Base-by-base conservation (phyloP, 2,797 vertebrate species). In the Lutjanus campechanus region DNA sequence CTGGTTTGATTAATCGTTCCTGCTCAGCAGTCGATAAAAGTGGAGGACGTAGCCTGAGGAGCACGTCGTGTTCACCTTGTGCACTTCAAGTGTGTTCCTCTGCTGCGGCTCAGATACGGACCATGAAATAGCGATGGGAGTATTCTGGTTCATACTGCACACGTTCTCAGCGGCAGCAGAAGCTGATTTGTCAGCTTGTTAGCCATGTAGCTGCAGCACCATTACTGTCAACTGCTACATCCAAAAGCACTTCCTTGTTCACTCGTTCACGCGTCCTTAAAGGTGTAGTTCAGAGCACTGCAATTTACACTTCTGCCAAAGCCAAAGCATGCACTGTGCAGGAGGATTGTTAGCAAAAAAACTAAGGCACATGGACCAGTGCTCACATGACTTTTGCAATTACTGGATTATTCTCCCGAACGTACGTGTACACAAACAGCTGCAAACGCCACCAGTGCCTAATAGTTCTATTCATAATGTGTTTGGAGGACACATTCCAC, bases 1-100 rank as follows among this genome's bases (percentile, higher is more conserved):
- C 77, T 43, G 10, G 1, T 61, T 60, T 72, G 79, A 89, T 87
- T 69, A 84, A 81, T 88, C 77, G 20, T 77, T 66, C 62, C 20
- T 80, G 19, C 46, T 5, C 41, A 64, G 61, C 59, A 22, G 55
- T 85, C 81, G 13, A 85, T 87, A 25, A 3, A 10, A 73, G 64
- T 9, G 43, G 70, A 62, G 20, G 17, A 8, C 1, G 44, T 47
- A 15, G 64, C 41, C 59, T 0, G 43, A 73, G 36, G 60, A 73
- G 47, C 53, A 4, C 0, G 59, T 47, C 41, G 3, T 13, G 22
- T 55, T 73, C 69, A 15, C 51, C 16, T 47, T 6, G 7, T 61
- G 53, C 75, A 40, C 49, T 68, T 61, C 15, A 9, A n/a, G 49
- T 19, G 53, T 36, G 10, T 17, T 44, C 20, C 22, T 54, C 44